Percentiles rank a stretch among this genome's conserved stretches.
These are phyloP conservation scores for Formica selysi DNA, from an alignment of 1,140 invertebrate species.

Conservation along the genomic window DNA sequence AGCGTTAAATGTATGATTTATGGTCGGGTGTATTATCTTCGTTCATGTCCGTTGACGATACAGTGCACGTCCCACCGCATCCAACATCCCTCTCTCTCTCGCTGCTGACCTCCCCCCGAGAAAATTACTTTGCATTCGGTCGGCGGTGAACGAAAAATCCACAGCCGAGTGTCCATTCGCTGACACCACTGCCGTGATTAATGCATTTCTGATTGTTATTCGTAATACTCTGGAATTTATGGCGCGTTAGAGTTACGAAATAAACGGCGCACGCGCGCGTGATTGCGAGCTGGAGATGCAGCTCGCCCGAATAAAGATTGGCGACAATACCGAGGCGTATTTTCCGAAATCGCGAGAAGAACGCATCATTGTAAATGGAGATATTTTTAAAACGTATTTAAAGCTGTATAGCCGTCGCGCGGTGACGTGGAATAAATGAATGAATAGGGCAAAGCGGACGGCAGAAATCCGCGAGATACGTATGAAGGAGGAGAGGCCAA, in stretches of 20 bases:
- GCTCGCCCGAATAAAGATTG: background rate
- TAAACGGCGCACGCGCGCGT: background rate
- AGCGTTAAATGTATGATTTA: slow-evolving; percentile 78
- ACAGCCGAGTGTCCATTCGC: slow-evolving; percentile 58
- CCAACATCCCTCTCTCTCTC: background rate
- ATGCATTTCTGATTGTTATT: slow-evolving; percentile 68
- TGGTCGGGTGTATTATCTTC: slow-evolving; percentile 75
- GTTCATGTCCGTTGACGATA: slow-evolving; percentile 74
- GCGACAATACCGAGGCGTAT: background rate
- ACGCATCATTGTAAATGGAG: background rate
- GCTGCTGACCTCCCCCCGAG: slow-evolving; percentile 2
- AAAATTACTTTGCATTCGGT: slow-evolving; percentile 71
- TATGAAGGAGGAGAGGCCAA: background rate
- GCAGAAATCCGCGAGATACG: slow-evolving; percentile 42
- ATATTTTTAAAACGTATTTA: slow-evolving; percentile 49
- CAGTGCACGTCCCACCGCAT: slow-evolving; percentile 41
- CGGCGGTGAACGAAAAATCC: slow-evolving; percentile 62
- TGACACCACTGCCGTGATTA: slow-evolving; percentile 57
- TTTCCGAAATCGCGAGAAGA: background rate
- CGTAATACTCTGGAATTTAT: slow-evolving; percentile 53
- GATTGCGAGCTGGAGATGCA: background rate
- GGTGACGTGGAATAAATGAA: slow-evolving; percentile 47
- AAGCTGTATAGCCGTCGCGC: slow-evolving; percentile 35
- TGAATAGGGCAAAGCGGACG: slow-evolving; percentile 18
- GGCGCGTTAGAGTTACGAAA: slow-evolving; percentile 27